Conservation (phyloP, 2,888 invertebrate genomes). For the Dioctria rufipes region DNA sequence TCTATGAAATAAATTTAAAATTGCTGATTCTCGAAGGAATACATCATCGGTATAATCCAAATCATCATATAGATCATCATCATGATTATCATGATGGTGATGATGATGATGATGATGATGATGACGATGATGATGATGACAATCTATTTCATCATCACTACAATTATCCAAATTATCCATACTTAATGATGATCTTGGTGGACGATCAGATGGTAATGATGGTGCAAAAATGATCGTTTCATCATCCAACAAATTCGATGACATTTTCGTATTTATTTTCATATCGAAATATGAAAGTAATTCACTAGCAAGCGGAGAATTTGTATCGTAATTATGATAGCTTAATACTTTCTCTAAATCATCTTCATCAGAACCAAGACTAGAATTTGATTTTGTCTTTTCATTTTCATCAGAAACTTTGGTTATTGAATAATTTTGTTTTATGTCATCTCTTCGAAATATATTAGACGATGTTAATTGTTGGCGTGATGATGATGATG, state of each 20-base stretch:
- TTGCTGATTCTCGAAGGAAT: conserved; percentile 69
- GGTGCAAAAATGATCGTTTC: conserved; percentile 32
- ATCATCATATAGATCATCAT: conserved; percentile 66
- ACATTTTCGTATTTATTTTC: conserved; percentile 67
- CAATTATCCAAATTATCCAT: conserved; percentile 60
- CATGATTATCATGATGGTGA: conserved; percentile 53
- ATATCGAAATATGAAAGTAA: conserved; percentile 70
- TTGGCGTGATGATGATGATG: no score
- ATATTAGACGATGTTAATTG: not conserved
- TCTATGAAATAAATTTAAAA: conserved; percentile 69
- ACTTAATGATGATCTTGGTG: conserved; percentile 56
- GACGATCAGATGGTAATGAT: conserved; percentile 31
- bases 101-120: conserved; percentile 30
- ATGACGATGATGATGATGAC: not conserved
- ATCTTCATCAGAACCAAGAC: conserved; percentile 67
- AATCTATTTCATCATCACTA: conserved; percentile 50
- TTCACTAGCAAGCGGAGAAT: conserved; percentile 68
- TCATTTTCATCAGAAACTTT: conserved; percentile 30
- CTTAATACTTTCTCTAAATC: conserved; percentile 70
- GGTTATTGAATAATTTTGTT: not conserved
- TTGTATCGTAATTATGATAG: conserved; percentile 66
- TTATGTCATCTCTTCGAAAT: conserved; percentile 42
- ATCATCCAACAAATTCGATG: conserved; percentile 64
- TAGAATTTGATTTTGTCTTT: conserved; percentile 62
- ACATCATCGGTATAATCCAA: conserved; percentile 64